These are phyloP conservation scores for Drosophila biarmipes DNA, from an alignment of 1,140 invertebrate species.

Conservation along the genomic window DNA sequence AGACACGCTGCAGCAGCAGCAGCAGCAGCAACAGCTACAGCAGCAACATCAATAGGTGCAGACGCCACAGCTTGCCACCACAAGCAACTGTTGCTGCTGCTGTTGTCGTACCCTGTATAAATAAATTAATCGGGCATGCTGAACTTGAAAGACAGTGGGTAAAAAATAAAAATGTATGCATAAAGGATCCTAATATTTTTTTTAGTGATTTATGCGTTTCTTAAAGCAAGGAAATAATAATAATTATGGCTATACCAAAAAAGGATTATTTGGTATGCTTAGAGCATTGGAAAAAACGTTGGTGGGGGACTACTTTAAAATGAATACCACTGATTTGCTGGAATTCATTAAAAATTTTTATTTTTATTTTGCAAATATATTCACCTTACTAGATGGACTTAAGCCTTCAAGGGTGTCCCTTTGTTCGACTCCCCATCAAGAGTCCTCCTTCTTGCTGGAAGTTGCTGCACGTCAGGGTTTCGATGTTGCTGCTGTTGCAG, in stretches of 20 bases:
- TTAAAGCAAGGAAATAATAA: too few species aligned
- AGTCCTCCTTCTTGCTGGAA: constrained; percentile 40
- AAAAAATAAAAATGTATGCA: too few species aligned
- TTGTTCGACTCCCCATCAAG: neutral
- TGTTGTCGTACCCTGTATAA: constrained; percentile 21
- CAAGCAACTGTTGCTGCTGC: constrained; percentile 75
- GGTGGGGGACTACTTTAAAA: too few species aligned
- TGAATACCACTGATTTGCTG: too few species aligned
- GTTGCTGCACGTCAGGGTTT: constrained; percentile 72
- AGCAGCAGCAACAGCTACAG: constrained; percentile 16
- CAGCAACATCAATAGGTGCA: constrained; percentile 59
- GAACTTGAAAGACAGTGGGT: neutral
- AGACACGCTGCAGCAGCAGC: constrained; percentile 51
- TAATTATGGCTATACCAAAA: too few species aligned
- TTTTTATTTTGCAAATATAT: too few species aligned
- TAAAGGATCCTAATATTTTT: too few species aligned
- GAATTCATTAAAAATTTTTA: too few species aligned
- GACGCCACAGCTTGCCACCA: constrained; percentile 72
- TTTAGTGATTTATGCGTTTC: too few species aligned
- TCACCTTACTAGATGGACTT: too few species aligned
- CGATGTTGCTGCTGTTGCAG: constrained; percentile 66
- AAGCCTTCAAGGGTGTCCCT: neutral
- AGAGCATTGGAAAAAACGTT: too few species aligned
- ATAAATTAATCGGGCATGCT: neutral
- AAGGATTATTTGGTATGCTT: too few species aligned